Evolutionary conservation across 92 coral and sea anemone genomes (phyloP).

Genomic region (Galaxea fascicularis): DNA sequence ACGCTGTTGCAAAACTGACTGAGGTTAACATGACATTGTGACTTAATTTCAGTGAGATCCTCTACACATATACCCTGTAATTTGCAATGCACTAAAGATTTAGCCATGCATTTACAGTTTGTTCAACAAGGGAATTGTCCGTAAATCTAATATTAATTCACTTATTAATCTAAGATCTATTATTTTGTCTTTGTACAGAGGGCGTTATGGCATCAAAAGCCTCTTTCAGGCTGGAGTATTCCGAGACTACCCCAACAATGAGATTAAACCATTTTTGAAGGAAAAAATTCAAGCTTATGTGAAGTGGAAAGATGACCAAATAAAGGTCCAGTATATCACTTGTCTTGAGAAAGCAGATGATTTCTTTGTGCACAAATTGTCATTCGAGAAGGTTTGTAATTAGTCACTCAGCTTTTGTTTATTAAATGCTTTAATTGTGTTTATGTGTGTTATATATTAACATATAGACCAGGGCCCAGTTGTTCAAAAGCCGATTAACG

Average conservation of each 20-base stretch:
- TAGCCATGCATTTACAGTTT: too few relatives aligned
- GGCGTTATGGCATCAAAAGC: slow-evolving; percentile 25
- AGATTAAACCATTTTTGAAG: slow-evolving; percentile 62
- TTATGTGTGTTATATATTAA: too few relatives aligned
- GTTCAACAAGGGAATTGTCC: background rate
- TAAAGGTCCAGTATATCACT: slow-evolving; percentile 60
- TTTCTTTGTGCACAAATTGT: slow-evolving; percentile 73
- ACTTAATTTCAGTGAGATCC: too few relatives aligned
- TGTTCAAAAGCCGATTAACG: too few relatives aligned
- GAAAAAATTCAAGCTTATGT: slow-evolving; percentile 33
- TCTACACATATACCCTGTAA: too few relatives aligned
- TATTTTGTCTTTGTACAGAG: slow-evolving; percentile 21
- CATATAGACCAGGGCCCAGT: too few relatives aligned
- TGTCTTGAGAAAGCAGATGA: slow-evolving; percentile 71
- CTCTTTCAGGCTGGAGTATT: slow-evolving; percentile 66
- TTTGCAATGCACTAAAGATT: too few relatives aligned
- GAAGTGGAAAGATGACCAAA: slow-evolving; percentile 27
- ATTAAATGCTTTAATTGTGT: background rate
- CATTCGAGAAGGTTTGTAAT: slow-evolving; percentile 70
- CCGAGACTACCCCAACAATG: slow-evolving; percentile 23
- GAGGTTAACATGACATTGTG: too few relatives aligned
- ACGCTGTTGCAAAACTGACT: too few relatives aligned
- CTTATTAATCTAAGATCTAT: background rate
- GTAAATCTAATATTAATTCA: background rate
- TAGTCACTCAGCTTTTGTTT: too few relatives aligned